Percentiles rank a stretch among this genome's conserved stretches.
phyloP scores from a whole-genome alignment of 2,888 invertebrate genomes.

The Eudasyphora cyanicolor region DNA sequence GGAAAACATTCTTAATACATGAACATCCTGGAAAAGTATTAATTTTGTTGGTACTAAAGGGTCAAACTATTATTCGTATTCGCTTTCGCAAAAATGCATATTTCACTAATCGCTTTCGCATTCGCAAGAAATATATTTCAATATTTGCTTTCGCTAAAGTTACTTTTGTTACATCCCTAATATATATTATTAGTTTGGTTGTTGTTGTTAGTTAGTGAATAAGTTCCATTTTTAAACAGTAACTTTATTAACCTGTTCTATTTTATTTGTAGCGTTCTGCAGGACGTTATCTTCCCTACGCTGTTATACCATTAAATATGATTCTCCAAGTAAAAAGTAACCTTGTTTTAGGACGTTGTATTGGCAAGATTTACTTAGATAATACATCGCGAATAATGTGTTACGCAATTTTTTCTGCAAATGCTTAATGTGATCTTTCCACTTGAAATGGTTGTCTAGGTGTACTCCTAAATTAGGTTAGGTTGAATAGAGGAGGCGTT shows the following conservation, averaged over 20 bases:
- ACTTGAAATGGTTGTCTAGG: conserved; percentile 10
- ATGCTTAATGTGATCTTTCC: conserved; percentile 1
- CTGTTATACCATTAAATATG: conserved; percentile 1
- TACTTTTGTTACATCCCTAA: too few relatives aligned
- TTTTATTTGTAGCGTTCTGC: neutral
- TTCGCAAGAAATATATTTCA: too few relatives aligned
- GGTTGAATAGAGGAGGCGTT: too few relatives aligned
- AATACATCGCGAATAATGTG: neutral
- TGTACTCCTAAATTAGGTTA: conserved; percentile 13
- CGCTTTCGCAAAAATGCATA: too few relatives aligned
- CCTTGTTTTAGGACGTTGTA: conserved; percentile 15
- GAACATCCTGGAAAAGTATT: too few relatives aligned
- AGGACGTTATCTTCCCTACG: neutral
- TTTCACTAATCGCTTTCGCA: too few relatives aligned
- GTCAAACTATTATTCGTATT: too few relatives aligned
- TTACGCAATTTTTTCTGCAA: conserved; percentile 10
- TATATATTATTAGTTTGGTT: too few relatives aligned
- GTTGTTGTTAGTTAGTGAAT: neutral
- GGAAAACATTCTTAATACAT: too few relatives aligned
- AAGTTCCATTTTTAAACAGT: neutral
- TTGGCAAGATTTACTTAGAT: conserved; percentile 4
- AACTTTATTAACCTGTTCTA: neutral
- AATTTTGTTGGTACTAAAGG: too few relatives aligned
- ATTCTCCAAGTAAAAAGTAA: conserved; percentile 2
- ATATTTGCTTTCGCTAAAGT: too few relatives aligned